Evolutionary conservation across 2,888 invertebrate species (phyloP), one percentile per base, ranked within the genome.

Genomic region (Lepidocyrtinus sp.): DNA sequence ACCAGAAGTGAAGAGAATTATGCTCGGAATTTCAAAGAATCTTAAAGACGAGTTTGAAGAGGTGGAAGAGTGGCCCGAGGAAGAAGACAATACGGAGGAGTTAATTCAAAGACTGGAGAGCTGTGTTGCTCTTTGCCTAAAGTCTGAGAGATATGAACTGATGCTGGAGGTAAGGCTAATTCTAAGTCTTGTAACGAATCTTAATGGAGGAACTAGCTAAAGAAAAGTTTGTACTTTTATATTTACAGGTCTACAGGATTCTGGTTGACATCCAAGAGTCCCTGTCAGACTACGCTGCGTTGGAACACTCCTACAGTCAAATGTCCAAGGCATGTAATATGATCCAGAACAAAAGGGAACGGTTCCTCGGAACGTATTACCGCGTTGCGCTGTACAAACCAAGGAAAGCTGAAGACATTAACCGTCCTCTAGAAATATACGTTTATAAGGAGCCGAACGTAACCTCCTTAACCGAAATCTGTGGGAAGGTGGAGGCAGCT

Each of bases 391-490:
- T 86, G 27, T 81, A 84, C 27, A 77, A 76, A 26, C 84, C 86
- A n/a, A 82, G 82, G 67, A 84, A 84, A 61, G 77, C 84, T 46
- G 63, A 22, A 9, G 36, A 73, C 2, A 9, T 64, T 17, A 64
- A 74, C 21, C 75, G 86, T 26, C 84, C 84, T 0, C 68, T 86
- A 7, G 84, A 86, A 26, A 83, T 85, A 12, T 86, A 82, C 65
- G 84, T 86, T 9, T 86, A 86, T 71, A 86, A 86, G 73, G 85
- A 86, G 62, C 86, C 86, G 0, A 86, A 86, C 71, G 86, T 86
- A 7, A 86, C 86, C 1, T 84, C 85, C 7, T 46, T 86, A n/a
- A 85, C 84, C 64, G 85, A 85, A 21, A 83, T 86, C 46, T 86
- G 85, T 75, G 78, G 75, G 9, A 86, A 86, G 76, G 85, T 86